Base-by-base conservation (phyloP, 2,797 vertebrate species). In the Pachyuromys duprasi region DNA sequence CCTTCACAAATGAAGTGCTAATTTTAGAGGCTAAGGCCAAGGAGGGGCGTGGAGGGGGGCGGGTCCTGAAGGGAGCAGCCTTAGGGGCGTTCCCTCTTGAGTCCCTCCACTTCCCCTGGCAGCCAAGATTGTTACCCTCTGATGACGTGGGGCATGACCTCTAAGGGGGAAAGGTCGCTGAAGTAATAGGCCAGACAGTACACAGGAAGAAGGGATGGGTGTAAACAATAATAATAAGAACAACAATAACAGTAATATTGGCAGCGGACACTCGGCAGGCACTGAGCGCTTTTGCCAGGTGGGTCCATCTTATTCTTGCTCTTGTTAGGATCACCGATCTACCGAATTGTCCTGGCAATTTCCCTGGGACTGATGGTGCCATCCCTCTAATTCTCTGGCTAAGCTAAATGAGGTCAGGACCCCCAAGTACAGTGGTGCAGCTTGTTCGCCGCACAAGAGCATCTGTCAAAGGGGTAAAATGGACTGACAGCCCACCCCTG, bases 1-100 rank as follows among this genome's bases (percentile, higher is more conserved):
- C 93, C 97, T 98, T 97, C 98, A 97, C 98, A 98, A 98, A 98
- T 98, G 98, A 98, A 98, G 98, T 96, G 45, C 98, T 98, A 97
- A 98, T 98, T 98, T 98, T 97, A 97, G 97, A 92, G 96, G 62
- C 97, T 57, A 95, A 70, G 86, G 92, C 97, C 14, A 33, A 86
- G 91, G 94, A 81, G 95, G 96, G 4, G 49, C 20, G 2, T 13
- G 62, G 72, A 86, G 95, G 88, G 90, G 91, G 9, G 45, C 45
- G 28, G 90, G 11, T 80, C 89, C 92, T 93, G 88, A 89, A 89
- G 93, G 28, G 81, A 82, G 63, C 83, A 39, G 57, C 80, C 92
- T 94, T 20, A 15, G 89, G 88, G 90, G 82, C 87, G 93, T 96
- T 96, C 86, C 76, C 70, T 95, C 92, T 89, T n/a, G 62, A 45